Evolutionary conservation across 2,888 invertebrate genomes (phyloP).

Genomic region (Hoplodrina ambigua): DNA sequence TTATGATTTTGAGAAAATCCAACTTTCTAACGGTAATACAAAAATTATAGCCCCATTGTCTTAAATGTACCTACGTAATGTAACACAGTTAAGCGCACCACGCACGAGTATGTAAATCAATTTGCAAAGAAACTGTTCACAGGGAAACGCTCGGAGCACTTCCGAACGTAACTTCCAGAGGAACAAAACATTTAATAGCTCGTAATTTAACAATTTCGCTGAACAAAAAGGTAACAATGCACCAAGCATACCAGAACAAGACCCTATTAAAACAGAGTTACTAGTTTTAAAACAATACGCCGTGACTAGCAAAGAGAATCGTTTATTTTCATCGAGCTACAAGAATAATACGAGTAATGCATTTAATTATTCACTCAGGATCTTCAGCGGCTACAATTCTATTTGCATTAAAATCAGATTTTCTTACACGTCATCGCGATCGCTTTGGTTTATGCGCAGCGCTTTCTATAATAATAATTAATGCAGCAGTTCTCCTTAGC

Average conservation of each 20-base stretch:
- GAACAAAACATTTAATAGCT: slow-evolving; percentile 58
- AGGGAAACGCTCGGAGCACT: slow-evolving; percentile 72
- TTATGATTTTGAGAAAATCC: slow-evolving; percentile 46
- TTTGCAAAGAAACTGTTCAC: slow-evolving; percentile 76
- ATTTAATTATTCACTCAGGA: slow-evolving; percentile 54
- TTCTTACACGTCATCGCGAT: slow-evolving; percentile 47
- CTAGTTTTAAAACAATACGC: slow-evolving; percentile 49
- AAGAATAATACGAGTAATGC: slow-evolving; percentile 48
- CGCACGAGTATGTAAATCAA: slow-evolving; percentile 72
- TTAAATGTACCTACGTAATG: slow-evolving; percentile 45
- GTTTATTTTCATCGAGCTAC: slow-evolving; percentile 49
- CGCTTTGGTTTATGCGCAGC: slow-evolving; percentile 45
- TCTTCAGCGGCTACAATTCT: slow-evolving; percentile 52
- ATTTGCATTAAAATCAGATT: slow-evolving; percentile 60
- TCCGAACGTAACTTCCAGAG: slow-evolving; percentile 68
- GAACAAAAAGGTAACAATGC: slow-evolving; percentile 33
- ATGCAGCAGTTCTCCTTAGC: slow-evolving; percentile 60
- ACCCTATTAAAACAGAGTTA: slow-evolving; percentile 45
- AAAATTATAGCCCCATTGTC: slow-evolving; percentile 60
- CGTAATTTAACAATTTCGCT: slow-evolving; percentile 40
- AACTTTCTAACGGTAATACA: slow-evolving; percentile 34
- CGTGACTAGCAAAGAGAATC: slow-evolving; percentile 39
- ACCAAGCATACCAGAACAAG: slow-evolving; percentile 23
- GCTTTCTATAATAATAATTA: slow-evolving; percentile 63
- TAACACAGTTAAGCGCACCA: slow-evolving; percentile 59